Evolutionary conservation across 1,140 invertebrate species (phyloP).

Genomic region (Dryas iulia): DNA sequence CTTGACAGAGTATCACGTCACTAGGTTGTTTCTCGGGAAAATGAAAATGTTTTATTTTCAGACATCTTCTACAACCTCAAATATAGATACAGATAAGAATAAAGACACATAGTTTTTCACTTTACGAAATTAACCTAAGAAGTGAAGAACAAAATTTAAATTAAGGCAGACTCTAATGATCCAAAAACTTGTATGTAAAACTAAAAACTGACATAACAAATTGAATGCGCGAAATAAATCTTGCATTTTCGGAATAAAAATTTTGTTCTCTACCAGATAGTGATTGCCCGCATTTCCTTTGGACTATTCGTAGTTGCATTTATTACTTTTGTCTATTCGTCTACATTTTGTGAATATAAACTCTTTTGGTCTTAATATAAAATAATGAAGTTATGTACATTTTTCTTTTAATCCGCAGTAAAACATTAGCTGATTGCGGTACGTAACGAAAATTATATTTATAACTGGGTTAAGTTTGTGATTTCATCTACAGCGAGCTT

Average conservation of each 20-base stretch:
- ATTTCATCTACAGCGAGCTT: background rate
- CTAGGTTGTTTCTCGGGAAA: too few species aligned
- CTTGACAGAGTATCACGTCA: too few species aligned
- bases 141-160: too few species aligned
- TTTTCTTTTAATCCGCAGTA: background rate
- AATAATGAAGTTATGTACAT: background rate
- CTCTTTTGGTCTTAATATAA: background rate
- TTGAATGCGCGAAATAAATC: background rate
- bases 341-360: background rate
- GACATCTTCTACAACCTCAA: too few species aligned
- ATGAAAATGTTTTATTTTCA: too few species aligned
- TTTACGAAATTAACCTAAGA: too few species aligned
- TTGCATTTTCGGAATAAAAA: background rate
- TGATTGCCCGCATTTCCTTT: background rate
- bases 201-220: too few species aligned
- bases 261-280: background rate
- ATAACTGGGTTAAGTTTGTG: background rate
- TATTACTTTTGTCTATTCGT: background rate
- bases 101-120: too few species aligned
- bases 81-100: too few species aligned
- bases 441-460: background rate
- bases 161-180: too few species aligned
- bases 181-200: too few species aligned
- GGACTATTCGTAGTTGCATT: background rate
- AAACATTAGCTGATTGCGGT: background rate